Base-by-base conservation (phyloP, 2,888 invertebrate species). In the Adelognathus sp. region DNA sequence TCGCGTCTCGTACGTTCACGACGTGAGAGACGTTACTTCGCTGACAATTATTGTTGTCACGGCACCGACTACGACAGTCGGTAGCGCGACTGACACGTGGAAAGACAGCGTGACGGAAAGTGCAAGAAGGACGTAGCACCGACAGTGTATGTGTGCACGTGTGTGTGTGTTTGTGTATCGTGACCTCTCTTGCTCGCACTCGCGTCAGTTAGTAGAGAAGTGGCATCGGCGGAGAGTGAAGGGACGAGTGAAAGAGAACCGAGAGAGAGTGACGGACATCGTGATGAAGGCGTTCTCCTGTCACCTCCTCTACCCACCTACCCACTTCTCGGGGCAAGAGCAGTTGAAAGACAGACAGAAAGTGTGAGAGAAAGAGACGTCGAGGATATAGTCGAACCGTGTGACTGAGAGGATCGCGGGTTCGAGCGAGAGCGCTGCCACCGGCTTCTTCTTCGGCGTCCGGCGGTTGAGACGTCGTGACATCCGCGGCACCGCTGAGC, bases 1-100 rank as follows among this genome's bases (percentile, higher is more conserved):
- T 82, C 76, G 64, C n/a, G n/a, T n/a, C 76, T 81, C 79, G 71
- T 79, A 74, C 72, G 76, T 78, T 73, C 77, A 69, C 77, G 81
- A 82, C 82, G 82, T 73, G 82, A 81, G 85, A 86, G 87, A 88
- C 85, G 87, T 87, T 88, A 86, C 88, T 85, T 88, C 86, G 85
- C 87, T 88, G 89, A 90, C 90, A 89, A 90, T 90, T 90, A 90
- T 90, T 88, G 89, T 90, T 89, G 90, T 88, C 89, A 87, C 84
- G 83, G 86, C 75, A 80, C 82, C 86, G 82, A 85, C 85, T 83
- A 86, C 86, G 85, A 82, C 87, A 86, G 86, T 86, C 87, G 84
- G 86, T 87, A 86, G 87, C 86, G 84, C 86, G 85, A 88, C 86
- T 86, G 89, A 89, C 89, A 87, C 85, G 87, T 87, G 87, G 88